phyloP scores from a whole-genome alignment of 2,888 invertebrate genomes.

The Empis stercorea region DNA sequence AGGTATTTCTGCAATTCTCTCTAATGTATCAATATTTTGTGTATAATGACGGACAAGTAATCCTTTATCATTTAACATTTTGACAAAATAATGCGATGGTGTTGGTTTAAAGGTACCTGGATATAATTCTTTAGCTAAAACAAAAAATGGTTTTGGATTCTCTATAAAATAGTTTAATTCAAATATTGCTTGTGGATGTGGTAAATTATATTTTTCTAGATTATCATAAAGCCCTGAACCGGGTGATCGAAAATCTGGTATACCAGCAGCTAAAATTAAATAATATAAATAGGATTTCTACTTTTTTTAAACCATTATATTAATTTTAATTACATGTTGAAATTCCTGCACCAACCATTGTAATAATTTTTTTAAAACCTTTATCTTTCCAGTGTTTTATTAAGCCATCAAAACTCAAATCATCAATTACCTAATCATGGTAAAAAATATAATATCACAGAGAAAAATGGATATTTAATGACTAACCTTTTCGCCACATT shows the following conservation, averaged over 20 bases:
- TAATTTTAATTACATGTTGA: constrained; percentile 65
- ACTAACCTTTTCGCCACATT: constrained; percentile 15
- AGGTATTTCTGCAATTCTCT: constrained; percentile 71
- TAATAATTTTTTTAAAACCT: constrained; percentile 73
- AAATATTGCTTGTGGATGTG: constrained; percentile 86
- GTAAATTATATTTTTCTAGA: constrained; percentile 78
- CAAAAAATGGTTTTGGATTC: constrained; percentile 88
- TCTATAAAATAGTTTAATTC: constrained; percentile 74
- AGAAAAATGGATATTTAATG: not conserved
- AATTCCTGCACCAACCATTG: constrained; percentile 92
- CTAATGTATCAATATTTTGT: constrained; percentile 90
- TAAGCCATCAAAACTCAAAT: constrained; percentile 62
- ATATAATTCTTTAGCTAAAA: constrained; percentile 77
- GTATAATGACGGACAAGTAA: constrained; percentile 62
- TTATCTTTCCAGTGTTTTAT: constrained; percentile 64
- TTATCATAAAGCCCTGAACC: constrained; percentile 86
- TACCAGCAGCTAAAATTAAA: constrained; percentile 45
- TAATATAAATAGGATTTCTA: too few relatives aligned
- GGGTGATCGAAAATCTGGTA: constrained; percentile 92
- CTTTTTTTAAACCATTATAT: not conserved
- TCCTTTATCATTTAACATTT: constrained; percentile 71
- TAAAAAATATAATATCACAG: constrained; percentile 1
- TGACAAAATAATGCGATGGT: constrained; percentile 79
- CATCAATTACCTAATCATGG: constrained; percentile 46
- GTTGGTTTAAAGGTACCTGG: constrained; percentile 84